Evolutionary conservation across 2,113 vertebrate species (phyloP).

Genomic region (Heteronetta atricapilla): DNA sequence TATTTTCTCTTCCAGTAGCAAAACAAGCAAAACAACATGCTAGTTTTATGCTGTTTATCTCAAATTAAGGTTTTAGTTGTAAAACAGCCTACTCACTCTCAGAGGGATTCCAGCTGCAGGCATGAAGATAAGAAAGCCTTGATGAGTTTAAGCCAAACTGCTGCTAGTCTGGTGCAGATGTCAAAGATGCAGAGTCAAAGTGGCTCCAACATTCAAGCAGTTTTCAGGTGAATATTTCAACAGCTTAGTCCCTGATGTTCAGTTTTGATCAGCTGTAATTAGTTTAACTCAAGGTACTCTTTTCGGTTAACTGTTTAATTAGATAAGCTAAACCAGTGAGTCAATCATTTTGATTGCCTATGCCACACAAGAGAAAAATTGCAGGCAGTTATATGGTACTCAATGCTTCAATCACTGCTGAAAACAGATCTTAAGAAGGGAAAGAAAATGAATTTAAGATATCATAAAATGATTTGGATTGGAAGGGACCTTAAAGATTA

Average conservation of each 20-base stretch:
- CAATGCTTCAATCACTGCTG: background rate
- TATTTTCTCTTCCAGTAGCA: background rate
- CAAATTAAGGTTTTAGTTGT: conserved; percentile 6
- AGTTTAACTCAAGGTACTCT: background rate
- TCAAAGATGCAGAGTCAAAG: background rate
- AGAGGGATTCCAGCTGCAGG: background rate
- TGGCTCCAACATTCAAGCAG: background rate
- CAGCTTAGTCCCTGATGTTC: background rate
- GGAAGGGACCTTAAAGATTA: background rate
- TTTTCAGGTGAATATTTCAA: background rate
- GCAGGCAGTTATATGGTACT: background rate
- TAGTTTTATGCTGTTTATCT: background rate
- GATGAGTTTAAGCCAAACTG: background rate
- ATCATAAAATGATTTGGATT: background rate
- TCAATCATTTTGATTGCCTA: background rate
- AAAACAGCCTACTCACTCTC: background rate
- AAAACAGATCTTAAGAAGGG: background rate
- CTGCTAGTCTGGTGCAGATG: background rate
- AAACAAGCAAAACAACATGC: background rate
- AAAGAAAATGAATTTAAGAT: background rate
- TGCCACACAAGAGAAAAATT: background rate
- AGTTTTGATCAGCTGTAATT: background rate
- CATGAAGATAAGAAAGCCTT: background rate
- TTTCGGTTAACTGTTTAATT: background rate
- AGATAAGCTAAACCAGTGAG: background rate